Conservation (phyloP, 2,888 invertebrate species). For the Agrochola lota region DNA sequence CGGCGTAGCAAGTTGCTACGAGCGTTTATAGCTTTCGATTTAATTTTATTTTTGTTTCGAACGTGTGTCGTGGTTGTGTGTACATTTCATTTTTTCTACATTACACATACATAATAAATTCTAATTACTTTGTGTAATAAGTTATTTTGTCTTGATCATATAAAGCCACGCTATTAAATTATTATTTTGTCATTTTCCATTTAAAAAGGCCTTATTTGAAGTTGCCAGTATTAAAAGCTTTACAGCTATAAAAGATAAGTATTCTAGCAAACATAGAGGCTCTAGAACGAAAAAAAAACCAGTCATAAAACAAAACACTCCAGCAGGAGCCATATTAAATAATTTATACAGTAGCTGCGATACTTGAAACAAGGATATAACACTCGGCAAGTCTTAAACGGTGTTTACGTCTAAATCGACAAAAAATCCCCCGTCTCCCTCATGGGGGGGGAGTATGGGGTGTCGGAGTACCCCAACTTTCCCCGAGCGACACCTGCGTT, state of each 20-base stretch:
- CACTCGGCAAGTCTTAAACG: conserved; percentile 74
- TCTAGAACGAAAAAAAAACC: conserved; percentile 15
- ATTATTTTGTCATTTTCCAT: not conserved
- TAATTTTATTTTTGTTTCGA: conserved; percentile 25
- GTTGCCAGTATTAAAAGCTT: not conserved
- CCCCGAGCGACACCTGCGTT: conserved; percentile 77
- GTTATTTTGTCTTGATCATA: not conserved
- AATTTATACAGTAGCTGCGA: conserved; percentile 57
- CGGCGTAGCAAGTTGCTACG: conserved; percentile 60
- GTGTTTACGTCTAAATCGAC: conserved; percentile 84
- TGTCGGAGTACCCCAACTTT: conserved; percentile 66
- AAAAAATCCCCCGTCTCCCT: conserved; percentile 77
- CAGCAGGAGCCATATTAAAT: conserved; percentile 33
- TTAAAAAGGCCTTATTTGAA: not conserved
- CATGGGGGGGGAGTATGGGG: conserved; percentile 37
- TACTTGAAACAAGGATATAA: conserved; percentile 67
- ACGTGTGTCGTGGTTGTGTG: not conserved
- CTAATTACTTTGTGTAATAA: not conserved
- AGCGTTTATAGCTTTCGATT: conserved; percentile 2
- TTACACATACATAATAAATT: not conserved
- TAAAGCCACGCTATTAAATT: not conserved
- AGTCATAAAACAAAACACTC: conserved; percentile 41
- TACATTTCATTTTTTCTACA: not conserved
- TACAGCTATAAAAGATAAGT: too few relatives aligned
- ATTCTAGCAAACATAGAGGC: not conserved